Conservation (phyloP, 2,888 invertebrate species). For the Anorthoa munda region DNA sequence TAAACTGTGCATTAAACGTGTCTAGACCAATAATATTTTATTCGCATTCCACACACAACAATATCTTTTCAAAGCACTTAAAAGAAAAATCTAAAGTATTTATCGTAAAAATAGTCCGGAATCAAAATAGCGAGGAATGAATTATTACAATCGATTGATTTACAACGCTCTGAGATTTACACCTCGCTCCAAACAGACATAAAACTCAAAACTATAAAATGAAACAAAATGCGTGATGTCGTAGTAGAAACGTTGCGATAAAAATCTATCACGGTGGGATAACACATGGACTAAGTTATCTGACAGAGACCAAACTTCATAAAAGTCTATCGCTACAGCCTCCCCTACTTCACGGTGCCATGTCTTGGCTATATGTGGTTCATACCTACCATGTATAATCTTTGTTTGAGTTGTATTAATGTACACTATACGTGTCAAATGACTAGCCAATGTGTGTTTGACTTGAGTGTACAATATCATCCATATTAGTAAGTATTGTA, state of each 20-base stretch:
- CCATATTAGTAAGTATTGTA: too few relatives aligned
- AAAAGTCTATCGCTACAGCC: neutral
- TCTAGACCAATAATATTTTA: neutral
- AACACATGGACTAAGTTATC: neutral
- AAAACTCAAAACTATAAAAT: conserved; percentile 62
- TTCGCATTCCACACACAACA: conserved; percentile 6
- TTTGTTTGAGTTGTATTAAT: too few relatives aligned
- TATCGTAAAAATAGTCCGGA: conserved; percentile 33
- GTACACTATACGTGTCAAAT: too few relatives aligned
- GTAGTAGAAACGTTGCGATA: conserved; percentile 30
- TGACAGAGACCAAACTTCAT: conserved; percentile 5
- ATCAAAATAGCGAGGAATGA: conserved; percentile 45
- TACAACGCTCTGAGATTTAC: conserved; percentile 58
- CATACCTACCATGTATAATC: too few relatives aligned
- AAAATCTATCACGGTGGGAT: conserved; percentile 26
- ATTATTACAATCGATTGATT: conserved; percentile 65
- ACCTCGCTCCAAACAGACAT: conserved; percentile 48
- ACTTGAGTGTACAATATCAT: too few relatives aligned
- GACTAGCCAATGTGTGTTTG: too few relatives aligned
- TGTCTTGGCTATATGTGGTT: too few relatives aligned
- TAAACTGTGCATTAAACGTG: too few relatives aligned
- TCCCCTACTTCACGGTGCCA: too few relatives aligned
- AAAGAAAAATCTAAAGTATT: conserved; percentile 37
- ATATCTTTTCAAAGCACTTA: conserved; percentile 47
- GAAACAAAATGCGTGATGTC: conserved; percentile 31